A percentile compares a stretch with the other conserved stretches of the same genome.
Evolutionary conservation across 2,113 vertebrate genomes (phyloP).

Genomic region (Spilogale gracilis): DNA sequence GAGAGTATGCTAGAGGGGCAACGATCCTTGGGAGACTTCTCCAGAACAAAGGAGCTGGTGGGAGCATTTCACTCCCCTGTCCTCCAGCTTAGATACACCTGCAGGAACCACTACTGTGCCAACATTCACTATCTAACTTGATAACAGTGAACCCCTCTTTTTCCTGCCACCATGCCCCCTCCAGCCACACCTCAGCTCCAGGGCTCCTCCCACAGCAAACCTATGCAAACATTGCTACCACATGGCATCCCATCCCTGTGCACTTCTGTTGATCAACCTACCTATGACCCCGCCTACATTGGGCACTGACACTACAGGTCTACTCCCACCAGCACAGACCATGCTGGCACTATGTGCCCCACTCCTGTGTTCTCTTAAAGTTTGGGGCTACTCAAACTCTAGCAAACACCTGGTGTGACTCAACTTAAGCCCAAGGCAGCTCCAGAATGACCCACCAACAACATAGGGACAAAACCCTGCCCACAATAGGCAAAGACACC

Average conservation of each 20-base stretch:
- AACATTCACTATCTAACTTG: background rate
- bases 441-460: background rate
- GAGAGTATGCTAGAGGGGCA: background rate
- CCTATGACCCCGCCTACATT: background rate
- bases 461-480: background rate
- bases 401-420: background rate
- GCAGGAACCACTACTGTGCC: background rate
- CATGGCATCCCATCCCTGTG: background rate
- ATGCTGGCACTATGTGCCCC: background rate
- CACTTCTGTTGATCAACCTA: background rate
- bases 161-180: background rate
- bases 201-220: background rate
- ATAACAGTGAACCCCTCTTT: background rate
- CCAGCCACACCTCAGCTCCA: background rate
- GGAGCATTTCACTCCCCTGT: background rate
- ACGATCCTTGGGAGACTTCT: background rate
- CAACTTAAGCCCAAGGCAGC: background rate
- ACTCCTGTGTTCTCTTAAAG: background rate
- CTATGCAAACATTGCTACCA: background rate
- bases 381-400: background rate
- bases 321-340: background rate
- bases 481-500: background rate
- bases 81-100: background rate
- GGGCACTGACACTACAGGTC: background rate
- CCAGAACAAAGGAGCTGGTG: background rate